Evolutionary conservation across 2,797 vertebrate species (phyloP).

Genomic region (Coregonus suidteri): DNA sequence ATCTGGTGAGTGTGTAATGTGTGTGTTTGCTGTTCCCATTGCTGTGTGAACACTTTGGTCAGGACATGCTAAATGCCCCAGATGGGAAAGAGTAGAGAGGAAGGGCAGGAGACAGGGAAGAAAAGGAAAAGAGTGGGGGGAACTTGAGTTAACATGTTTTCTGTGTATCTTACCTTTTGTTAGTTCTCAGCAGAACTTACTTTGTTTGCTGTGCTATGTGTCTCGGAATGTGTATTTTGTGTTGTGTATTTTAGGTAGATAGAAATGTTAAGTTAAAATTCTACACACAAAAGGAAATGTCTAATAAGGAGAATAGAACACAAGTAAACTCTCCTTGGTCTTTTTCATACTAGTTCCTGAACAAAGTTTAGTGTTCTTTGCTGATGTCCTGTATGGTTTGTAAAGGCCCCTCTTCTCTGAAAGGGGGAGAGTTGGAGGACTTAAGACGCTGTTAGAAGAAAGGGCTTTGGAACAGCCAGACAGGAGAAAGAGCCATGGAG

Average conservation of each 20-base stretch:
- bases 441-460: neutral
- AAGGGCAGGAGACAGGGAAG: slow-evolving; percentile 13
- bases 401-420: neutral
- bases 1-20: slow-evolving; percentile 60
- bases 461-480: slow-evolving; percentile 30
- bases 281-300: neutral
- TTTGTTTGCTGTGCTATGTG: neutral
- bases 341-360: neutral
- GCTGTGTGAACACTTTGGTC: slow-evolving; percentile 38
- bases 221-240: neutral
- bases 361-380: neutral
- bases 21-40: slow-evolving; percentile 38
- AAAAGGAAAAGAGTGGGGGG: slow-evolving; percentile 8
- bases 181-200: slow-evolving; percentile 1
- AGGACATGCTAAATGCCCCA: slow-evolving; percentile 35
- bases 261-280: neutral
- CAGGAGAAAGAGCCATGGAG: slow-evolving; percentile 14
- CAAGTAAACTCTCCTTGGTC: neutral
- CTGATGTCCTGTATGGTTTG: neutral
- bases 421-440: neutral
- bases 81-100: slow-evolving; percentile 28
- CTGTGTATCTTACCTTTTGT: slow-evolving; percentile 59
- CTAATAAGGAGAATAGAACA: neutral
- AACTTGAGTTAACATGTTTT: slow-evolving; percentile 55
- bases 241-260: neutral